Evolutionary conservation across 2,797 vertebrate species (phyloP).

Genomic region (Tokudaia muenninki): DNA sequence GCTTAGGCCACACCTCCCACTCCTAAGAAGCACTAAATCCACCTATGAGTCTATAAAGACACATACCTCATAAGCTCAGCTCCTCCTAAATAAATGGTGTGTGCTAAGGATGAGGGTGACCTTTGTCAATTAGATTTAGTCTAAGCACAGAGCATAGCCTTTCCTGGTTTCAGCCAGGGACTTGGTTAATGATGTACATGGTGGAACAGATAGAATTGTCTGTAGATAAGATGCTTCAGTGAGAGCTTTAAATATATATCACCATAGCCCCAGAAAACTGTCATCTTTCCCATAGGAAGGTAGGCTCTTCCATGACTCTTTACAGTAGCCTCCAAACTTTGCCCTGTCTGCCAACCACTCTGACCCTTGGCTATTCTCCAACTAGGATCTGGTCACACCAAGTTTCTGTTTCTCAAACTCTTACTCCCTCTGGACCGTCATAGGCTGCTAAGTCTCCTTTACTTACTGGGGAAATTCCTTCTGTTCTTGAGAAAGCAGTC

Average conservation of each 20-base stretch:
- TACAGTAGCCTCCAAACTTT: rapidly evolving
- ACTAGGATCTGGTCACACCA: rapidly evolving
- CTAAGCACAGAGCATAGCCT: neutral
- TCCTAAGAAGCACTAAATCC: neutral
- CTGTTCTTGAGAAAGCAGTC: neutral
- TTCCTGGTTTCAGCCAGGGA: neutral
- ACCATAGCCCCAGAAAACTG: neutral
- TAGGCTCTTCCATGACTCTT: rapidly evolving
- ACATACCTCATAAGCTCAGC: neutral
- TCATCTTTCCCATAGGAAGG: neutral
- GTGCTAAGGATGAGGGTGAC: neutral
- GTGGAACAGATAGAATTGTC: neutral
- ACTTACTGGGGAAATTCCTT: too few relatives aligned
- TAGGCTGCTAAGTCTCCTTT: neutral
- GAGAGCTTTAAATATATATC: neutral
- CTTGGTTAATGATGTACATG: rapidly evolving
- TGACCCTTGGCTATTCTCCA: neutral
- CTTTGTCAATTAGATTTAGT: neutral
- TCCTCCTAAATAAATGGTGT: neutral
- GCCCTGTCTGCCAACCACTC: neutral
- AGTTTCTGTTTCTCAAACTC: neutral
- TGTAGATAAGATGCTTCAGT: neutral
- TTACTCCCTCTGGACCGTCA: neutral
- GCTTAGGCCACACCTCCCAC: neutral
- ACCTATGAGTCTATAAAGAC: neutral